These are phyloP conservation scores for Drosophila mimica DNA, from an alignment of 2,888 invertebrate genomes.

Conservation along the genomic window DNA sequence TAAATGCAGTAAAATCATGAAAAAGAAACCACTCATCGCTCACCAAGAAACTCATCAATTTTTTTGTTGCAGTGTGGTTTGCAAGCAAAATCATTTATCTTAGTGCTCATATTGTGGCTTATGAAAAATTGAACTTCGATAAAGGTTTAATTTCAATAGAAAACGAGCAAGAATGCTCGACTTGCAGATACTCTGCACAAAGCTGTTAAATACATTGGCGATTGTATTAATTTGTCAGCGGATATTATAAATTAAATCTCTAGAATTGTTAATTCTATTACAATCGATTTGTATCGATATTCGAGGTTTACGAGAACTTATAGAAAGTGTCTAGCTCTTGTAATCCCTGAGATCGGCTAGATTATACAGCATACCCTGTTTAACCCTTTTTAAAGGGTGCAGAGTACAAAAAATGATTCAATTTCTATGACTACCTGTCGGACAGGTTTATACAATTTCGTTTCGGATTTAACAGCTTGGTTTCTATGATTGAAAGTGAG, in stretches of 20 bases:
- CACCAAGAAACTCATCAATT: neutral
- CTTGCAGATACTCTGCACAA: neutral
- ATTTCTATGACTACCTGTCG: constrained; percentile 8
- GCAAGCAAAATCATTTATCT: neutral
- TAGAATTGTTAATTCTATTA: neutral
- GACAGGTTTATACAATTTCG: neutral
- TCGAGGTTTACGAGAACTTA: neutral
- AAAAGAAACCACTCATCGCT: neutral
- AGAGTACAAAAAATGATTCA: neutral
- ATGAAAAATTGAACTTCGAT: neutral
- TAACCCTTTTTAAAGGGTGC: neutral
- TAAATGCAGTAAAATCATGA: neutral
- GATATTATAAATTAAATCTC: neutral
- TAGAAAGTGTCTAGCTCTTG: neutral
- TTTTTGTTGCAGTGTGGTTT: neutral
- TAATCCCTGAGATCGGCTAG: neutral
- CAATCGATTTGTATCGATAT: neutral
- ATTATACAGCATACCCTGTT: neutral
- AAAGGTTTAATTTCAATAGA: neutral
- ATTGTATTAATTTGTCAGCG: neutral
- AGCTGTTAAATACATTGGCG: neutral
- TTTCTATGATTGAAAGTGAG: constrained; percentile 8
- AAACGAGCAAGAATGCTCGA: neutral
- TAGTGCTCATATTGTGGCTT: neutral
- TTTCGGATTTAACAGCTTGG: constrained; percentile 1